Evolutionary conservation across 1,140 invertebrate genomes (phyloP), one percentile per base, ranked within the genome.

Genomic region (Augochlora pura): DNA sequence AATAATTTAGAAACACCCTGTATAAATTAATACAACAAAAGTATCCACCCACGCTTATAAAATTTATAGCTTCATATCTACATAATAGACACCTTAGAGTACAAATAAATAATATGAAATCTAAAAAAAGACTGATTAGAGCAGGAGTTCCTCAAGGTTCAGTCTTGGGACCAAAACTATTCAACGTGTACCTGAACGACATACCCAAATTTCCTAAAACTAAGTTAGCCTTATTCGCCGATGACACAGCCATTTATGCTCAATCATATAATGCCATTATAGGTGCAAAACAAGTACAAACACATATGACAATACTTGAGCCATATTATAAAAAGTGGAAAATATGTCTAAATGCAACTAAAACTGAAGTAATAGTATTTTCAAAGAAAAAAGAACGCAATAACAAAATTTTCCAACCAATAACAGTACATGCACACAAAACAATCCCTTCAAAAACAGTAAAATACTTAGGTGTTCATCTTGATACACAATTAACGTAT

Each of bases 361-460:
- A 91, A 86, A 91, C 88, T 5, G 85, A 88, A 84, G 62, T 69
- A 25, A 87, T 88, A 42, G 46, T 83, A 14, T 85, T 87, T 32
- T 67, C 79, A 27, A 27, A 25, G n/a, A 9, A 60, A 27, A 59
- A 25, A 7, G n/a, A 25, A 25, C 46, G 46, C 6, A 25, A 59
- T 12, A 59, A 4, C n/a, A 59, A 25, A 59, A 59, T 59, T 2
- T 59, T 59, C 57, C 57, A 59, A 59, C 57, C 57, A 84, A 12
- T 60, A 25, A 60, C 59, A 25, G 23, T 60, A 60, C 5, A 60
- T 27, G 59, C 16, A 21, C 59, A 60, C 23, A 25, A 8, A 25
- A 60, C 59, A 23, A 59, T 1, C 4, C 57, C 23, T 25, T 4
- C 1, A 27, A 32, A 62, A 2, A 27, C 60, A 62, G 60, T 62